These are phyloP conservation scores for Brachyhypopomus gauderio DNA, from an alignment of 2,113 vertebrate genomes.

Conservation along the genomic window DNA sequence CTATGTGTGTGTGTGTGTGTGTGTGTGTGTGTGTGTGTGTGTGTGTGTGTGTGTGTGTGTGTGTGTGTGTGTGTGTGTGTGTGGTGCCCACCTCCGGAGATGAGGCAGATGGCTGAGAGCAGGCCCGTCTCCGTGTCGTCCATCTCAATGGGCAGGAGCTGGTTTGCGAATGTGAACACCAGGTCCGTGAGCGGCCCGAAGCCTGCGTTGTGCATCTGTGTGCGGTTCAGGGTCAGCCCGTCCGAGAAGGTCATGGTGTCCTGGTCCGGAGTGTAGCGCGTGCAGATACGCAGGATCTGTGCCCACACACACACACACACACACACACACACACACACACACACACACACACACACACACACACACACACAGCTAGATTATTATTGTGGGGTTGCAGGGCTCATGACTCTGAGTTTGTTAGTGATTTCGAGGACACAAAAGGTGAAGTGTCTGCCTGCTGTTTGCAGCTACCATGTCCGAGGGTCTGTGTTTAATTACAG, in stretches of 20 bases:
- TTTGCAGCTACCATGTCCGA: too few species aligned
- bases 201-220: constrained; percentile 99
- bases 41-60: too few species aligned
- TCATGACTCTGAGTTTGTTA: too few species aligned
- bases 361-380: too few species aligned
- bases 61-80: constrained; percentile 16
- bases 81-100: constrained; percentile 86
- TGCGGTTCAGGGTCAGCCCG: constrained; percentile 96
- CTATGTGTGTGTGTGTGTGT: too few species aligned
- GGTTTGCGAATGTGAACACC: constrained; percentile 98
- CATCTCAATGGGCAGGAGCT: constrained; percentile 98
- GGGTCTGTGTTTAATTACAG: too few species aligned
- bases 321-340: too few species aligned
- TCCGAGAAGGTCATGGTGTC: constrained; percentile 99
- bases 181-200: constrained; percentile 96
- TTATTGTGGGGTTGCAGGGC: too few species aligned
- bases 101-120: constrained; percentile 98
- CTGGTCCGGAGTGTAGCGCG: constrained; percentile 95
- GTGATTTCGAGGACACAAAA: too few species aligned
- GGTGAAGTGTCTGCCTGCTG: too few species aligned
- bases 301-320: background rate
- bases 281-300: constrained; percentile 97
- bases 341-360: too few species aligned
- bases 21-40: too few species aligned
- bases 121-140: constrained; percentile 98